Conservation (phyloP, 2,888 invertebrate genomes). For the Drosophila pseudotalamancana region DNA sequence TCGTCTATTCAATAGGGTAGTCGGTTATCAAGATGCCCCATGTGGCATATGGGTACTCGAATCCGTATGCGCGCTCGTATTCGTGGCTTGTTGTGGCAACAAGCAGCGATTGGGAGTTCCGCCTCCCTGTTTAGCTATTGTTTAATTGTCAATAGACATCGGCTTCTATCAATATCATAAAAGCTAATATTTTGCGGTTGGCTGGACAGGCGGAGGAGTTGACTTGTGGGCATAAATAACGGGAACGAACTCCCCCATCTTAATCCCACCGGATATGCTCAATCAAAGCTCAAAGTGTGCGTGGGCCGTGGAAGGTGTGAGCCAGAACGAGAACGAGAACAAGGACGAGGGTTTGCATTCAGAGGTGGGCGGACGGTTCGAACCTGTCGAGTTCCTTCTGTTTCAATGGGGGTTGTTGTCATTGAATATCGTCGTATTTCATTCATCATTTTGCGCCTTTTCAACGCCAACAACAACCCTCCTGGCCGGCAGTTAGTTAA, state of each 20-base stretch:
- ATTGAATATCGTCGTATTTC: constrained; percentile 78
- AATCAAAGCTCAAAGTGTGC: constrained; percentile 81
- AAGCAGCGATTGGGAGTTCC: constrained; percentile 25
- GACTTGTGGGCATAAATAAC: constrained; percentile 61
- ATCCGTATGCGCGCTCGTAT: constrained; percentile 1
- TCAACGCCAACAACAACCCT: constrained; percentile 70
- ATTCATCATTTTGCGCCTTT: constrained; percentile 81
- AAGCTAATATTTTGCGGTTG: constrained; percentile 82
- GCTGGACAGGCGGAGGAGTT: constrained; percentile 57
- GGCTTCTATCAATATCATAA: constrained; percentile 82
- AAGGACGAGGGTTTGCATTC: constrained; percentile 16
- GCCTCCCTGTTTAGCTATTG: constrained; percentile 61
- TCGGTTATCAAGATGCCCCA: constrained; percentile 49
- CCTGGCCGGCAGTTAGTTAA: constrained; percentile 43
- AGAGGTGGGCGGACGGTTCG: constrained; percentile 11
- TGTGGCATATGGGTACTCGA: constrained; percentile 14
- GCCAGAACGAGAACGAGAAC: constrained; percentile 32
- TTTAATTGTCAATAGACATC: constrained; percentile 83
- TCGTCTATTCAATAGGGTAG: constrained; percentile 24
- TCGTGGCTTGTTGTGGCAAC: constrained; percentile 50
- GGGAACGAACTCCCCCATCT: constrained; percentile 65
- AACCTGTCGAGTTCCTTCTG: constrained; percentile 38
- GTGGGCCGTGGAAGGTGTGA: constrained; percentile 62
- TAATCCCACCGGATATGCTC: constrained; percentile 84
- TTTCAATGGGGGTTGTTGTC: constrained; percentile 51